These are phyloP conservation scores for Osmerus mordax DNA, from an alignment of 2,113 vertebrate species.

Conservation along the genomic window DNA sequence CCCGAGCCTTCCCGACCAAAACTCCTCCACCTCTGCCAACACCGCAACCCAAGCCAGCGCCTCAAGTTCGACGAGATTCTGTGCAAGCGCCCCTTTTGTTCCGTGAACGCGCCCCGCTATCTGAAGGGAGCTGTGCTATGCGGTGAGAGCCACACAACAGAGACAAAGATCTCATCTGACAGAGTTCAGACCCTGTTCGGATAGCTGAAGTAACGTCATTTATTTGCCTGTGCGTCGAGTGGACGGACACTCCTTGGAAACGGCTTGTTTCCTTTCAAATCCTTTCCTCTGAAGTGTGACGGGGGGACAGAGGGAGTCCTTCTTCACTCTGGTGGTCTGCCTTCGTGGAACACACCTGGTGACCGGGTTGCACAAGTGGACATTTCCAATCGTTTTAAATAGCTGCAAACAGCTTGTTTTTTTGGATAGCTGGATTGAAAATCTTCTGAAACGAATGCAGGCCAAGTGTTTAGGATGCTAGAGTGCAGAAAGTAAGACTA, in stretches of 20 bases:
- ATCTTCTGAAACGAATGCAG: background rate
- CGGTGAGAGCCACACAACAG: constrained; percentile 7
- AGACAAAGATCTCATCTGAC: constrained; percentile 13
- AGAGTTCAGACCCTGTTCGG: constrained; percentile 20
- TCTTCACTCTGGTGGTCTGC: no score
- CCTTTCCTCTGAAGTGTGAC: constrained; percentile 9
- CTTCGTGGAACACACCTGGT: no score
- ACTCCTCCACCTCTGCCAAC: background rate
- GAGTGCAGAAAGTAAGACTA: no score
- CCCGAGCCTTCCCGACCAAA: background rate
- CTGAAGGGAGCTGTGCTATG: constrained; percentile 7
- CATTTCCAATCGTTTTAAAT: no score
- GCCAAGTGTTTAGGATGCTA: background rate
- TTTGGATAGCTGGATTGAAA: no score
- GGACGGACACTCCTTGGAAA: constrained; percentile 23
- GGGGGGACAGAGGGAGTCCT: no score
- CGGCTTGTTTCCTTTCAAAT: constrained; percentile 44
- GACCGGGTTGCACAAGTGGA: no score
- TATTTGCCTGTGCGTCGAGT: constrained; percentile 33
- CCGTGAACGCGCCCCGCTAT: constrained; percentile 13
- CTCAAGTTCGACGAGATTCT: background rate
- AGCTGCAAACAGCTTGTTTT: no score
- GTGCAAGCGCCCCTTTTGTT: constrained; percentile 9
- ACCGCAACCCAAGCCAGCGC: background rate
- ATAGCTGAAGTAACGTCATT: constrained; percentile 34